Conservation (phyloP, 2,888 invertebrate genomes). For the Atrina japonica region DNA sequence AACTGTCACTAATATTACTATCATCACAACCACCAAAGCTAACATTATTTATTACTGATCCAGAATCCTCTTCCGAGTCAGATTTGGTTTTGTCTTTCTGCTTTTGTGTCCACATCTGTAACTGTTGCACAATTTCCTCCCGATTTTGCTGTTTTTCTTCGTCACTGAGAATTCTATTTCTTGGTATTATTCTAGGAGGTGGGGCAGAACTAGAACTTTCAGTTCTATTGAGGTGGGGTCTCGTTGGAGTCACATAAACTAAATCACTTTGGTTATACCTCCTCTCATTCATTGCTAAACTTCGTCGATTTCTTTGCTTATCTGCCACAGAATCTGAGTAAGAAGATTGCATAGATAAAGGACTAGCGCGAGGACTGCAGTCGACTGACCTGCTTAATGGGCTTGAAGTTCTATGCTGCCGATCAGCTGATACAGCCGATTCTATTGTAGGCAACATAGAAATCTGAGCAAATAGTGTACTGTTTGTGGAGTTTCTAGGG, state of each 20-base stretch:
- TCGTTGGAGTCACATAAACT: conserved; percentile 28
- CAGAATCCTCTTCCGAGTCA: conserved; percentile 29
- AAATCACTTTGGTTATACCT: conserved; percentile 34
- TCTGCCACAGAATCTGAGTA: conserved; percentile 42
- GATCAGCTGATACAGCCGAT: conserved; percentile 46
- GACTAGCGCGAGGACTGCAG: conserved; percentile 42
- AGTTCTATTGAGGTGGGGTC: conserved; percentile 28
- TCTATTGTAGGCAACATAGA: conserved; percentile 57
- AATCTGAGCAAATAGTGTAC: conserved; percentile 52
- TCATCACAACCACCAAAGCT: conserved; percentile 40
- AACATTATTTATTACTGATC: conserved; percentile 7
- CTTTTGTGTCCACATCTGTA: conserved; percentile 76
- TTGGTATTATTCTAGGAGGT: conserved; percentile 63
- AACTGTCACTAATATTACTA: conserved; percentile 8
- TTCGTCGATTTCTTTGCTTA: conserved; percentile 24
- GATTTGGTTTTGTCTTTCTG: conserved; percentile 56
- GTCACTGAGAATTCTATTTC: conserved; percentile 67
- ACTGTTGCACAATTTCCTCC: conserved; percentile 74
- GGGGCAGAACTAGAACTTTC: conserved; percentile 50
- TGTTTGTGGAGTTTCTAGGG: conserved; percentile 4
- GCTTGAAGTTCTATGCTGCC: conserved; percentile 19
- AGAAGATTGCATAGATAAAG: conserved; percentile 41
- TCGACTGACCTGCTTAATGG: conserved; percentile 37
- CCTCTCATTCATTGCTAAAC: conserved; percentile 24
- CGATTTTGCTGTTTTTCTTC: conserved; percentile 74